Conservation (phyloP, 2,888 invertebrate species). For the Cinara cedri region DNA sequence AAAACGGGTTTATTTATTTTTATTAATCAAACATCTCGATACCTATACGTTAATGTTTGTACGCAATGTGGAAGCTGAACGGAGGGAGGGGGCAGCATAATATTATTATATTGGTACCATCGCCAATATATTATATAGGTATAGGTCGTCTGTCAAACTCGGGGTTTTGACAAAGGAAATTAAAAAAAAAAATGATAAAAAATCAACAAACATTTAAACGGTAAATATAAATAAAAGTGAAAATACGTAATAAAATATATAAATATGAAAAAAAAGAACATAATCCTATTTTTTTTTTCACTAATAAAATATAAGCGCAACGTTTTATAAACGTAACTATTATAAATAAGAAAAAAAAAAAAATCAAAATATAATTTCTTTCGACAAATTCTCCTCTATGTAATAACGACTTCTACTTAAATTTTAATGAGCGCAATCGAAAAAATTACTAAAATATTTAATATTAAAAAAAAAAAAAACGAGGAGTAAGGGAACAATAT, state of each 20-base stretch:
- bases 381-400: too few relatives aligned
- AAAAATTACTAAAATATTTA: too few relatives aligned
- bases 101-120: too few relatives aligned
- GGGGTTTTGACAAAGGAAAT: slow-evolving; percentile 25
- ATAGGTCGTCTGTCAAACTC: slow-evolving; percentile 1
- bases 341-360: background rate
- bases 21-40: background rate
- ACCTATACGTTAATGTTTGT: slow-evolving; percentile 1
- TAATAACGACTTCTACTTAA: slow-evolving; percentile 44
- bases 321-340: slow-evolving; percentile 35
- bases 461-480: slow-evolving; percentile 46
- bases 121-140: too few relatives aligned
- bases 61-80: background rate
- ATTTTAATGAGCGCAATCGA: slow-evolving; percentile 12
- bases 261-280: slow-evolving; percentile 7
- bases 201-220: background rate
- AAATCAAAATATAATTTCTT: background rate
- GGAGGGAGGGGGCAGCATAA: too few relatives aligned
- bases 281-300: background rate
- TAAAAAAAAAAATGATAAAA: background rate
- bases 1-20: too few relatives aligned
- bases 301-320: slow-evolving; percentile 43
- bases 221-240: background rate
- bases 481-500: slow-evolving; percentile 35
- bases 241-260: slow-evolving; percentile 12